Conservation (phyloP, 64 coral and sea anemone species). For the Anthopleura sola region DNA sequence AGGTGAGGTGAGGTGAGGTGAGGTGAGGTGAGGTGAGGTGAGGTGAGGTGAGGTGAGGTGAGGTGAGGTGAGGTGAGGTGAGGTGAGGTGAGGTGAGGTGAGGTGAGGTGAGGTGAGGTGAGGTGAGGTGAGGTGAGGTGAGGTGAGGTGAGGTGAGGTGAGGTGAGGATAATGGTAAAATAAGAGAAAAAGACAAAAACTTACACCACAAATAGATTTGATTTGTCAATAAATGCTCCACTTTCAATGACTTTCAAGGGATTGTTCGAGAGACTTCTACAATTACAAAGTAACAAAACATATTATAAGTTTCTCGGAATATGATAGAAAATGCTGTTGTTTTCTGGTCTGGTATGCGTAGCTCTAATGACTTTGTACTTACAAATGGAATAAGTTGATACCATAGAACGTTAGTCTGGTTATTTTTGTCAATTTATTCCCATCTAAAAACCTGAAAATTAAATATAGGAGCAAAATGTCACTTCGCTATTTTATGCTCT, state of each 20-base stretch:
- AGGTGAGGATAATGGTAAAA: no score
- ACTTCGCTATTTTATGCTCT: background rate
- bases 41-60: no score
- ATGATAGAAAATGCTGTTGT: no score
- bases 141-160: no score
- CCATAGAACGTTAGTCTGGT: background rate
- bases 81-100: no score
- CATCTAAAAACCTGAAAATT: constrained; percentile 8
- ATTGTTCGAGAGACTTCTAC: constrained; percentile 14
- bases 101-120: no score
- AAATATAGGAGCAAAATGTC: background rate
- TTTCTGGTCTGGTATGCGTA: no score
- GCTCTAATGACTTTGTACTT: background rate
- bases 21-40: no score
- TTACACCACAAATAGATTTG: background rate
- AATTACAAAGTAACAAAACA: background rate
- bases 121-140: no score
- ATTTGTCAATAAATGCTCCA: background rate
- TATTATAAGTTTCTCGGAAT: no score
- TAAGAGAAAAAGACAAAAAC: background rate
- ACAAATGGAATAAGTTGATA: background rate
- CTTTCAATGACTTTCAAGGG: constrained; percentile 8
- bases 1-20: no score
- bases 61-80: no score
- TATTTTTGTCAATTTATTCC: constrained; percentile 10